Base-by-base conservation (phyloP, 92 coral and sea anemone species). In the Siderastrea siderea region DNA sequence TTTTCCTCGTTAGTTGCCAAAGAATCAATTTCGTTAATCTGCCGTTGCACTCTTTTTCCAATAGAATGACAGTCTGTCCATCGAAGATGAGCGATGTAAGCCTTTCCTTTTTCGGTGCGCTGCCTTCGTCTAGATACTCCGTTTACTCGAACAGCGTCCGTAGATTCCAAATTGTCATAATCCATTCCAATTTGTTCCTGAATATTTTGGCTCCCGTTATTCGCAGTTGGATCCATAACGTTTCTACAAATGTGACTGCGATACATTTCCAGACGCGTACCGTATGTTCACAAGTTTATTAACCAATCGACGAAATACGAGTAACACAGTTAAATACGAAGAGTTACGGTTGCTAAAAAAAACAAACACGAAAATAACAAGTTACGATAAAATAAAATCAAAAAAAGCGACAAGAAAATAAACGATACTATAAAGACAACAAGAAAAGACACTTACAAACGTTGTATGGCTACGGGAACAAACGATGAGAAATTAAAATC, bases 31-130 rank as follows among this genome's bases (percentile, higher is more conserved):
- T 69, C 53, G 17, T 46, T 46, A 43, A 69, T 69, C 6, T 69
- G 74, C 6, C 51, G 53, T 15, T 7, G 53, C 4, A 69, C 17
- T 45, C 53, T 69, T 46, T 14, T 46, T 0, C 6, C 12, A 47
- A 69, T 2, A 46, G 74, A 10, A 1, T 69, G 74, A 3, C 74
- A 69, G 53, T 69, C 74, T 13, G 74, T 69, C 52, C 74, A 69
- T 69, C 53, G n/a, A 10, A 69, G 1, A 45, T 69, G 74, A 2
- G 74, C 74, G 53, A 69, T 69, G 52, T 26, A 69, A 0, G 52
- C 74, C 38, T 26, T 26, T 26, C 38, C 38, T 26, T 26, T 26
- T 26, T 26, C 38, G 38, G 38, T 26, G 38, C 53, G 74, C 74
- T 46, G 74, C 53, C 53, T 46, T 46, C 53, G 74, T 12, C 74